Conservation (phyloP, 2,113 vertebrate genomes). For the Holacanthus passer region DNA sequence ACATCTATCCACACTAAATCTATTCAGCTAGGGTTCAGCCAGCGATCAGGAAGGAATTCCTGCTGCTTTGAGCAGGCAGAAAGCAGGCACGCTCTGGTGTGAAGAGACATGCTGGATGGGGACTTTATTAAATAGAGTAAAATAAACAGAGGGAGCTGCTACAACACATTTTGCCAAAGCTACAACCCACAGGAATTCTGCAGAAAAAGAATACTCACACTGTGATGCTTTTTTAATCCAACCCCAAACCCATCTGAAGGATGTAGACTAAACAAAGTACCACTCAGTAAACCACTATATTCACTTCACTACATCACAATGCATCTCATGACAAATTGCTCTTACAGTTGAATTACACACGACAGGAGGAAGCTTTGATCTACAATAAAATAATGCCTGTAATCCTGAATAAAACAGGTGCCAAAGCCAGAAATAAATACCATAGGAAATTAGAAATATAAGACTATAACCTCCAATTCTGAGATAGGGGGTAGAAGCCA, state of each 20-base stretch:
- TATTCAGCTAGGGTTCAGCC: slow-evolving; percentile 64
- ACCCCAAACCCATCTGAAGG: slow-evolving; percentile 55
- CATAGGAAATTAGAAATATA: background rate
- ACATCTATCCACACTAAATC: slow-evolving; percentile 60
- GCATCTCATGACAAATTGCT: slow-evolving; percentile 31
- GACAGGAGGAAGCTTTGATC: background rate
- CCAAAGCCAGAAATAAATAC: background rate
- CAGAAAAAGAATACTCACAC: slow-evolving; percentile 66
- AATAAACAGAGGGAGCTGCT: slow-evolving; percentile 73
- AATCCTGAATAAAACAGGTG: slow-evolving; percentile 25
- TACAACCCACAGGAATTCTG: slow-evolving; percentile 71
- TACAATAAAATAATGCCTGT: background rate
- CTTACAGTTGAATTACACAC: slow-evolving; percentile 23
- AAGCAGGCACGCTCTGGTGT: slow-evolving; percentile 62
- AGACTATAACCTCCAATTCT: background rate
- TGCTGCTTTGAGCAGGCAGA: slow-evolving; percentile 57
- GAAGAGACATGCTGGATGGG: slow-evolving; percentile 65
- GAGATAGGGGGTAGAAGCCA: too few species aligned
- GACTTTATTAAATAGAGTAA: slow-evolving; percentile 72
- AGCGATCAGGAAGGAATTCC: slow-evolving; percentile 68
- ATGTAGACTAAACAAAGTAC: slow-evolving; percentile 62
- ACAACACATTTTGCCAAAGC: slow-evolving; percentile 70
- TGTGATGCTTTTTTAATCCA: slow-evolving; percentile 65
- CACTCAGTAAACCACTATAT: slow-evolving; percentile 38
- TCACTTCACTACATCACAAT: slow-evolving; percentile 43